Base-by-base conservation (phyloP, 2,888 invertebrate genomes). In the Drosophila emarginata region DNA sequence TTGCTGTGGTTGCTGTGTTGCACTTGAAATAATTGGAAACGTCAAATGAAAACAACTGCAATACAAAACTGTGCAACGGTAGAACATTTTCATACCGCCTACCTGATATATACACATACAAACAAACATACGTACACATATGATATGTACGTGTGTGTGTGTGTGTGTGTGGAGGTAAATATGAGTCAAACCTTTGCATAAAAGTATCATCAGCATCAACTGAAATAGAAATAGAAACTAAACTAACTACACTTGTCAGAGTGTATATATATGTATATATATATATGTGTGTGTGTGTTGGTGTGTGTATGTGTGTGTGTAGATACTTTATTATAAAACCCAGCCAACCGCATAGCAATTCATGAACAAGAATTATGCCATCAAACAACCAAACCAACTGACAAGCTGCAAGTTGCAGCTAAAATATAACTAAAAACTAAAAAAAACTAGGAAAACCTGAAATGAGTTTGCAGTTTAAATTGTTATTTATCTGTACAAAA, bases 1-100 rank as follows among this genome's bases (percentile, higher is more conserved):
- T 51, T 60, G 57, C 64, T 68, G 58, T 74, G 78, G 83, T 64
- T 65, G 67, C 66, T 84, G 84, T 45, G 18, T 45, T 45, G 73
- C 88, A 82, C 78, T 84, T 78, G 70, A 78, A 78, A 73, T 85
- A 89, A 88, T 89, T 88, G 79, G 78, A 78, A 78, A 75, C 71
- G 68, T 72, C 54, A 76, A 71, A 53, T 56, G 45, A 14, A 62
- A 70, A 65, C 59, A 58, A 61, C 72, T 65, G 57, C 51, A 15
- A 62, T 40, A 9, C 40, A 40, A 32, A 32, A 32, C 32, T 45
- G 18, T 18, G 11, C 18, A 45, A 45, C 11, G 18, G 18, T 45
- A 21, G 32, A 32, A 32, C 32, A 32, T 32, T 32, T 32, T 32
- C 32, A 32, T 32, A 9, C 45, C 9, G 40, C 40, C 40, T 45